phyloP scores from a whole-genome alignment of 2,888 invertebrate genomes.

The Epirrhoe alternata region DNA sequence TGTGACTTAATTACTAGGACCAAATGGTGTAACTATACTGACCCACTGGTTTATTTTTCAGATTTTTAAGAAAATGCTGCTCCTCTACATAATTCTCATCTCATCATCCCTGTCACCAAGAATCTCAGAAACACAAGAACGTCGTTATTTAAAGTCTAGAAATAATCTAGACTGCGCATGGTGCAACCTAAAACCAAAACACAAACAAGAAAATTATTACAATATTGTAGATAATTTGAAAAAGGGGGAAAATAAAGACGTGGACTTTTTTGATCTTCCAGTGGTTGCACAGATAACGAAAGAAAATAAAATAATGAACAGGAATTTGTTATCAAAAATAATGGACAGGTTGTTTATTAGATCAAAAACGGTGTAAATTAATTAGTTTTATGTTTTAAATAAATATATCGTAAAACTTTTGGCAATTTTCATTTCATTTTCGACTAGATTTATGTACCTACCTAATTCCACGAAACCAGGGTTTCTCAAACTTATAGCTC shows the following conservation, averaged over 20 bases:
- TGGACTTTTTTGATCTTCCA: constrained; percentile 13
- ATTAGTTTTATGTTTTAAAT: no score
- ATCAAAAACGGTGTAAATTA: background rate
- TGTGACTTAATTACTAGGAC: no score
- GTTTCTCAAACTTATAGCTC: no score
- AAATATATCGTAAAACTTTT: no score
- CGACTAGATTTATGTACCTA: no score
- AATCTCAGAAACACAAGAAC: background rate
- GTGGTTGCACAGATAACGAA: constrained; percentile 2
- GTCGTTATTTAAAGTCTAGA: constrained; percentile 2
- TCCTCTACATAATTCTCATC: constrained; percentile 6
- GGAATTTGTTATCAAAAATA: background rate
- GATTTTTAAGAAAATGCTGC: constrained; percentile 7
- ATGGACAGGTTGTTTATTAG: constrained; percentile 3
- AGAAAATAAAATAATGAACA: constrained; percentile 5
- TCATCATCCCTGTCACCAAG: background rate
- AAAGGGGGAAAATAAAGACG: background rate
- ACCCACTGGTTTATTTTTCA: background rate
- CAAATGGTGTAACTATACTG: no score
- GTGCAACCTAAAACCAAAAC: constrained; percentile 5
- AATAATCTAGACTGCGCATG: background rate
- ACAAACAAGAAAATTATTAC: background rate
- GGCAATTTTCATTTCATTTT: no score
- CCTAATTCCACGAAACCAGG: no score
- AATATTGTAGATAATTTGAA: background rate